A percentile compares a stretch with the other conserved stretches of the same genome.
Evolutionary conservation across 2,113 vertebrate genomes (phyloP).

Genomic region (Pelecanoides urinatrix): DNA sequence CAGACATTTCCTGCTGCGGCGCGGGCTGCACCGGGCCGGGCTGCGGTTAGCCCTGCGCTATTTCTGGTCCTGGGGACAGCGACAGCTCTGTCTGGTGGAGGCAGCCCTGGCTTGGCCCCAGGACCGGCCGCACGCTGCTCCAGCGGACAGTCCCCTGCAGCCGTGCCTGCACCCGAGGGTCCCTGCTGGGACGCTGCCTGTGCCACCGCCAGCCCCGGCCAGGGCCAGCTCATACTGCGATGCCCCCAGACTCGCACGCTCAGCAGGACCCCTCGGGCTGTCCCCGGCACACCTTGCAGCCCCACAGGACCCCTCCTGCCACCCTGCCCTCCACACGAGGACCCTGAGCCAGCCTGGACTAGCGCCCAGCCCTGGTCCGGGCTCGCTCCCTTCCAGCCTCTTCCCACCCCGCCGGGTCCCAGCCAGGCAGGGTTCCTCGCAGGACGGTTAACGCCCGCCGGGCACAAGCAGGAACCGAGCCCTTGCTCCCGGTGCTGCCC

Average conservation of each 20-base stretch:
- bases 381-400: background rate
- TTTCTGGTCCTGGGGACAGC: background rate
- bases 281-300: background rate
- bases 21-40: fast-evolving
- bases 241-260: background rate
- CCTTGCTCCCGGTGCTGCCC: too few species aligned
- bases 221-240: background rate
- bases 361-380: background rate
- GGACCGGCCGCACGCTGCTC: background rate
- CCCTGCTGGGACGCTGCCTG: background rate
- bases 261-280: fast-evolving
- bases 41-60: background rate
- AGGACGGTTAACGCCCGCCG: fast-evolving
- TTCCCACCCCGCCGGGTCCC: too few species aligned
- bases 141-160: background rate
- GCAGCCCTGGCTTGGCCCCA: background rate
- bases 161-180: fast-evolving
- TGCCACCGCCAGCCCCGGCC: background rate
- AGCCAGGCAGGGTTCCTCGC: background rate
- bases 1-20: background rate
- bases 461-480: background rate
- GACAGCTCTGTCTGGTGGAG: background rate
- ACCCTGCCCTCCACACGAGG: background rate
- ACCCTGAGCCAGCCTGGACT: background rate
- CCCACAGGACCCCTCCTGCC: fast-evolving